phyloP scores from a whole-genome alignment of 2,888 invertebrate species.

The Acrocyrtus sp. region DNA sequence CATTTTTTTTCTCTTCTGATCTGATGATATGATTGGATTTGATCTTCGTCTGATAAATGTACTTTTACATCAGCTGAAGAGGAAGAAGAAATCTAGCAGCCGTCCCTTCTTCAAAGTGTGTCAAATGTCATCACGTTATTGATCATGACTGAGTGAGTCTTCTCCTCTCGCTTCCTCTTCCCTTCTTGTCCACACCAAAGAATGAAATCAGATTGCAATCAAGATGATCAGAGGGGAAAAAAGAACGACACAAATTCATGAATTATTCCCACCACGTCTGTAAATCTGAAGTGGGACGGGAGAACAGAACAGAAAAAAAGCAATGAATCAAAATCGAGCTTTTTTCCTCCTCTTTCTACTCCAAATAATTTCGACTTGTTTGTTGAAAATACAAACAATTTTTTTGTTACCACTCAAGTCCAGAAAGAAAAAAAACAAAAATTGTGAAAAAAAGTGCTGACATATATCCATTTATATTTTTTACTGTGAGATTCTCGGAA shows the following conservation, averaged over 20 bases:
- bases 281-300: too few relatives aligned
- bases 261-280: constrained; percentile 43
- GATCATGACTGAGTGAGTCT: constrained; percentile 31
- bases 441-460: too few relatives aligned
- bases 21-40: constrained; percentile 34
- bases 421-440: too few relatives aligned
- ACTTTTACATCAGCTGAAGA: background rate
- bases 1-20: too few relatives aligned
- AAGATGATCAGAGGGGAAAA: background rate
- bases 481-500: too few relatives aligned
- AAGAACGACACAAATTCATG: constrained; percentile 24
- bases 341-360: too few relatives aligned
- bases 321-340: constrained; percentile 8
- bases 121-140: constrained; percentile 47
- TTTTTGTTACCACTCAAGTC: too few relatives aligned
- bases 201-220: constrained; percentile 23
- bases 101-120: constrained; percentile 32
- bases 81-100: background rate
- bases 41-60: constrained; percentile 16
- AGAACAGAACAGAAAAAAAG: constrained; percentile 13
- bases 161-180: background rate
- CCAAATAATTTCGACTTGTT: too few relatives aligned
- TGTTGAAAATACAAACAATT: too few relatives aligned
- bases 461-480: too few relatives aligned
- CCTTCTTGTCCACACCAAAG: constrained; percentile 19